Evolutionary conservation across 2,113 vertebrate genomes (phyloP).

Genomic region (Aspidoscelis tigris): DNA sequence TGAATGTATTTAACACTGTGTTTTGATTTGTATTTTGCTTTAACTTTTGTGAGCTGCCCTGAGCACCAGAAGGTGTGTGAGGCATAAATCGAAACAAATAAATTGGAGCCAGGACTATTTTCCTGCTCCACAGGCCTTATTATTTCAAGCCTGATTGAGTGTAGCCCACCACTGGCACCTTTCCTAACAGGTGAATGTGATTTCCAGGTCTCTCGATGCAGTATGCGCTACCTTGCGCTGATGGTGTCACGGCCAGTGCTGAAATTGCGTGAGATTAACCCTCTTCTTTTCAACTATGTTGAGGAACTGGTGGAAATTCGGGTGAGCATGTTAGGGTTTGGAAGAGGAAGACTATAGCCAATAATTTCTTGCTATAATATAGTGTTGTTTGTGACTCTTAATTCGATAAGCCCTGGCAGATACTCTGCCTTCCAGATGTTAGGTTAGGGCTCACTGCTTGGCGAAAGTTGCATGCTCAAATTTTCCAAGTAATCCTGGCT

Average conservation of each 20-base stretch:
- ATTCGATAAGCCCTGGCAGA: not conserved
- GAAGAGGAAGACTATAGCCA: not conserved
- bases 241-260: constrained; percentile 93
- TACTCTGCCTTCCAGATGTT: no score
- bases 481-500: not conserved
- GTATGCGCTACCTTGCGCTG: constrained; percentile 92
- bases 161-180: not conserved
- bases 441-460: not conserved
- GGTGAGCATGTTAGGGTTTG: constrained; percentile 72
- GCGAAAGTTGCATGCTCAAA: not conserved
- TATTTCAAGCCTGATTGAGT: no score
- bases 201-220: constrained; percentile 91
- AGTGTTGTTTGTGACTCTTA: not conserved
- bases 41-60: no score
- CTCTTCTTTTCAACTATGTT: constrained; percentile 96
- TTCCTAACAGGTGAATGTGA: not conserved
- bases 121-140: no score
- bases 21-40: no score
- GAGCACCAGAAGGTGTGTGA: no score
- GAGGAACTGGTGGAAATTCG: constrained; percentile 97
- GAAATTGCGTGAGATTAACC: constrained; percentile 93
- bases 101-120: no score
- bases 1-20: no score
- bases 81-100: no score
- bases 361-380: not conserved